Evolutionary conservation across 2,888 invertebrate genomes (phyloP).

Genomic region (Penaeus monodon): DNA sequence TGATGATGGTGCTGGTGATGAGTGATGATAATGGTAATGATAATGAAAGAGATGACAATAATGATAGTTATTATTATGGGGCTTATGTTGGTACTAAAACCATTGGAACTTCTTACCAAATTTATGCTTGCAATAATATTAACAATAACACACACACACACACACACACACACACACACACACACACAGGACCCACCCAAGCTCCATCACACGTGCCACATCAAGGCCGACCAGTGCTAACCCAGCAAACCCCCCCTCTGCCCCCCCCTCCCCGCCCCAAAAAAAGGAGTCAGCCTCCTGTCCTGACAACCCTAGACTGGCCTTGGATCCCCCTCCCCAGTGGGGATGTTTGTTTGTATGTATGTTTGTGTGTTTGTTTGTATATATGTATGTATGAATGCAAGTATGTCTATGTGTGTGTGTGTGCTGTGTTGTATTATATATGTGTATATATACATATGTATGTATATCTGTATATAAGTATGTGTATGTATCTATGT

Average conservation of each 20-base stretch:
- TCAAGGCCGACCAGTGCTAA: too few species aligned
- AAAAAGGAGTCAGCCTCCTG: too few species aligned
- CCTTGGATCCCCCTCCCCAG: neutral
- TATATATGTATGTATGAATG: too few species aligned
- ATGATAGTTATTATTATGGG: neutral
- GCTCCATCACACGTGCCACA: neutral
- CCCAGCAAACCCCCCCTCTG: too few species aligned
- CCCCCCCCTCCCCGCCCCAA: too few species aligned
- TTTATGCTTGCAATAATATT: too few species aligned
- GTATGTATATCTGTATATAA: neutral
- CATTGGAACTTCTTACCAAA: too few species aligned
- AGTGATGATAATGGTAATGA: neutral
- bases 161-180: neutral
- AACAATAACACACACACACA: too few species aligned
- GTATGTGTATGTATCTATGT: too few species aligned
- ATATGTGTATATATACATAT: too few species aligned
- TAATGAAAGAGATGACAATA: neutral
- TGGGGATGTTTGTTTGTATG: neutral
- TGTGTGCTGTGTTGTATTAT: neutral
- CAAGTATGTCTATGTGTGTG: neutral
- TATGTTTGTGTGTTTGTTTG: too few species aligned
- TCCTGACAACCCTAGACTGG: neutral
- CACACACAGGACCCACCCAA: neutral
- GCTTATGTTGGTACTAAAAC: neutral
- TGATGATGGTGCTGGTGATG: too few species aligned